Base-by-base conservation (phyloP, 2,797 vertebrate species). In the Anguilla obscura region DNA sequence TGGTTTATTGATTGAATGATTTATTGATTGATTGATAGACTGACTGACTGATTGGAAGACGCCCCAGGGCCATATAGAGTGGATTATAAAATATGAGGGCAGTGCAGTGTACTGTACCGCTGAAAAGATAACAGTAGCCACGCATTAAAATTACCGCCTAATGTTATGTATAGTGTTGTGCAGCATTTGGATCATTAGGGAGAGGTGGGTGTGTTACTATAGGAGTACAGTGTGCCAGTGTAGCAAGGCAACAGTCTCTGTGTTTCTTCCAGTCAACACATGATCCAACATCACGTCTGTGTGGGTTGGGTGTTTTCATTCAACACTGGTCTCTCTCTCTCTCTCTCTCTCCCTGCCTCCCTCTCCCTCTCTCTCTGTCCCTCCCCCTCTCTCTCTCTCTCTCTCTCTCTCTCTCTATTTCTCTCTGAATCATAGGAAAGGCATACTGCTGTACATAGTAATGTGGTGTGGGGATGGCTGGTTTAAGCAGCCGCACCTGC, bases 281-380 rank as follows among this genome's bases (percentile, higher is more conserved):
- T 58, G 16, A 58, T 18, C 56, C 14, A 58, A 58, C 12, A 58
- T 58, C 56, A 63, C 3, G 82, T 18, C 63, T 33, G 80, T 52
- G 80, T 71, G 21, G 54, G 52, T 27, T 50, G 76, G 18, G 52
- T 36, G 52, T 30, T 52, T 52, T 9, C 8, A 87, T 92, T 89
- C 91, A 88, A 92, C 90, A 88, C 87, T 94, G 92, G 94, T 93
- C 93, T 90, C 71, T 91, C 88, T 88, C 89, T 90, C 60, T n/a
- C 21, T 58, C 10, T 58, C 18, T 58, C 18, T 12, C 52, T 54
- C 50, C 10, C 50, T 52, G 7, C 10, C 50, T 52, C 50, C 10
- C 36, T 36, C 36, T 36, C 36, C 36, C 36, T 60, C 58, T 60
- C 14, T 60, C 12, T 21, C 14, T 60, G 2, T 1, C 14, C 0